Percentiles rank a stretch among this genome's conserved stretches.
These are phyloP conservation scores for Artemisiospiza belli DNA, from an alignment of 2,113 vertebrate genomes.

Conservation along the genomic window DNA sequence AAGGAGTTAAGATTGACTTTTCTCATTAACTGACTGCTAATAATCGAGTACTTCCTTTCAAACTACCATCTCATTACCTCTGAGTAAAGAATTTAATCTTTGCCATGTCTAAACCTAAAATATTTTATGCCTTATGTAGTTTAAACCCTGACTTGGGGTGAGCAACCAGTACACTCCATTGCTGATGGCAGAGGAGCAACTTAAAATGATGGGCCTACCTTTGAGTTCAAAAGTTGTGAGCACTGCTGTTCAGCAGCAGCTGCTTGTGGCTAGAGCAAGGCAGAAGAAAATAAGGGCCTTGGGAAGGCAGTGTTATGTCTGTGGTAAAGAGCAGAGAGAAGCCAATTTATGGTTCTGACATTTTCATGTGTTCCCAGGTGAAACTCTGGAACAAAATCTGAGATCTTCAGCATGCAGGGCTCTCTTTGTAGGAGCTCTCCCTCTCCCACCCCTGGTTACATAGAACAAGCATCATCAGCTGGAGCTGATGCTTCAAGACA, in stretches of 20 bases:
- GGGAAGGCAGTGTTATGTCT: not conserved
- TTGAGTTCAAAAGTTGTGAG: not conserved
- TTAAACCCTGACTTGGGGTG: not conserved
- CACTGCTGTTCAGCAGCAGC: not conserved
- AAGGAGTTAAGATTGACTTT: not conserved
- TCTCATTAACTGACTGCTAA: not conserved
- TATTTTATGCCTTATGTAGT: not conserved
- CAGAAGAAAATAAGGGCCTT: not conserved
- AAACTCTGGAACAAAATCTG: not conserved
- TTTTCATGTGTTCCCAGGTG: not conserved
- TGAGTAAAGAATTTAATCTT: not conserved
- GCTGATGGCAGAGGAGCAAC: not conserved
- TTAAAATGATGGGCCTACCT: rapidly evolving
- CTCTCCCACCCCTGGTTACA: not conserved
- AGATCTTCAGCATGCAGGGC: not conserved
- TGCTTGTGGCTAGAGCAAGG: not conserved
- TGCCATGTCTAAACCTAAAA: not conserved
- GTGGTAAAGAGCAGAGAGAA: not conserved
- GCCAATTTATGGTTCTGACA: not conserved
- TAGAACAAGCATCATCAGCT: not conserved
- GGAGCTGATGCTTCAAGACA: not conserved
- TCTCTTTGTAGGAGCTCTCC: not conserved
- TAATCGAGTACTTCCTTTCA: not conserved
- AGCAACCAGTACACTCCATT: not conserved
- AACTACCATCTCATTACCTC: not conserved